Evolutionary conservation across 1,140 invertebrate species (phyloP).

Genomic region (Drosophila pseudoananassae): DNA sequence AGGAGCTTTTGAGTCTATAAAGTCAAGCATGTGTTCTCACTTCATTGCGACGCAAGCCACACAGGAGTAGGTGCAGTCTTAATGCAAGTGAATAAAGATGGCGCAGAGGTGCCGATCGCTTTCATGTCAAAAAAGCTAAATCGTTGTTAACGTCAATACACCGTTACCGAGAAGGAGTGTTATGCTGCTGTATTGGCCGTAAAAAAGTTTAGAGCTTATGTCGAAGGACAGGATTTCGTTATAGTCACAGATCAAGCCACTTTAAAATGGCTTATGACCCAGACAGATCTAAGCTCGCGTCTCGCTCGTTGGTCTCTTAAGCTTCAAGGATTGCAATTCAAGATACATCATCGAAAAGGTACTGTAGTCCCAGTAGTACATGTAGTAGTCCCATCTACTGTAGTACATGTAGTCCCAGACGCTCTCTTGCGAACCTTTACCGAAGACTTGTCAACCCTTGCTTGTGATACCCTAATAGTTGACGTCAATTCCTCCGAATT

Average conservation of each 20-base stretch:
- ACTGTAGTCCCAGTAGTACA: too few relatives aligned
- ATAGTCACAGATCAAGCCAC: not conserved
- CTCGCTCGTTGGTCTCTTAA: constrained; percentile 12
- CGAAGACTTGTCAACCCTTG: too few relatives aligned
- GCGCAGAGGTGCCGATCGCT: constrained; percentile 13
- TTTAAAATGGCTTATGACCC: constrained; percentile 4
- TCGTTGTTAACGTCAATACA: not conserved
- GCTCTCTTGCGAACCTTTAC: not conserved
- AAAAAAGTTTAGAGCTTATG: constrained; percentile 18
- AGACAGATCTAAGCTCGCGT: constrained; percentile 7
- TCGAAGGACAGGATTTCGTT: constrained; percentile 9
- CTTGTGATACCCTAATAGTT: too few relatives aligned
- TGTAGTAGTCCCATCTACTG: too few relatives aligned
- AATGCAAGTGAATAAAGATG: constrained; percentile 2
- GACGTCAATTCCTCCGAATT: too few relatives aligned
- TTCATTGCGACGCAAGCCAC: too few relatives aligned
- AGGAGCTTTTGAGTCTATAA: too few relatives aligned
- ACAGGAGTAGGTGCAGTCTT: not conserved
- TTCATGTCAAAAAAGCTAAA: constrained; percentile 10
- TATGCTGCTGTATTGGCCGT: not conserved
- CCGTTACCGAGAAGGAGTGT: constrained; percentile 23
- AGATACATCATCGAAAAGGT: not conserved
- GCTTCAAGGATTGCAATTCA: not conserved
- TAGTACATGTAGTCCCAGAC: not conserved
- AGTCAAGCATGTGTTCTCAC: too few relatives aligned